Conservation (phyloP, 2,113 vertebrate species). For the Epinephelus lanceolatus region DNA sequence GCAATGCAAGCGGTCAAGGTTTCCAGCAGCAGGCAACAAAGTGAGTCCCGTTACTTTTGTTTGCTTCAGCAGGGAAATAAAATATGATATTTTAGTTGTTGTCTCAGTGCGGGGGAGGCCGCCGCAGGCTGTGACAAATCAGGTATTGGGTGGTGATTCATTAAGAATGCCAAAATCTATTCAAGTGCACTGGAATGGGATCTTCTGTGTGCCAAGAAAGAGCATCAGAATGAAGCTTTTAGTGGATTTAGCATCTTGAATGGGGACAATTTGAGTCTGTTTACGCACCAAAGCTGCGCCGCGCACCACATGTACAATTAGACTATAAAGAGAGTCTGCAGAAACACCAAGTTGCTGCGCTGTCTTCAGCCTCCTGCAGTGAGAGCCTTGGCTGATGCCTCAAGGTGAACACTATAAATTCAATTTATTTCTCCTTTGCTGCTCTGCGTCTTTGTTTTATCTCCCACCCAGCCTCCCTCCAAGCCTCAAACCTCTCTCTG, state of each 20-base stretch:
- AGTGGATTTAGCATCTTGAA: slow-evolving; percentile 8
- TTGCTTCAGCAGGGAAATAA: slow-evolving; percentile 25
- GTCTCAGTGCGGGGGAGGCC: slow-evolving; percentile 37
- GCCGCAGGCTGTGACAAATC: slow-evolving; percentile 46
- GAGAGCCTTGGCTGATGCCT: slow-evolving; percentile 65
- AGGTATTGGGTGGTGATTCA: slow-evolving; percentile 28
- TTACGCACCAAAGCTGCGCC: slow-evolving; percentile 12
- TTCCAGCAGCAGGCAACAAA: slow-evolving; percentile 31
- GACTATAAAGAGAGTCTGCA: slow-evolving; percentile 48
- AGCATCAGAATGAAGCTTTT: slow-evolving; percentile 10
- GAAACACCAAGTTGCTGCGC: slow-evolving; percentile 12
- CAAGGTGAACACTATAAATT: slow-evolving; percentile 80
- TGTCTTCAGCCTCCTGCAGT: slow-evolving; percentile 61
- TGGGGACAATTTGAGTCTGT: slow-evolving; percentile 14
- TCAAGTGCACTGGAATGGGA: slow-evolving; percentile 6
- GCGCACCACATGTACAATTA: slow-evolving; percentile 23
- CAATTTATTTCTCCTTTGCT: slow-evolving; percentile 71
- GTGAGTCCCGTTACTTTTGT: slow-evolving; percentile 27
- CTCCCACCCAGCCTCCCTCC: slow-evolving; percentile 47
- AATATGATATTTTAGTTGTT: slow-evolving; percentile 27
- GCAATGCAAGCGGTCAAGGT: slow-evolving; percentile 1
- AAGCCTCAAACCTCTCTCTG: slow-evolving; percentile 46
- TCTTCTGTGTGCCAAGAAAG: slow-evolving; percentile 2
- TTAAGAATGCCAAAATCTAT: slow-evolving; percentile 9
- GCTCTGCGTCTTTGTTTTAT: slow-evolving; percentile 64